These are phyloP conservation scores for Hirudo medicinalis DNA, from an alignment of 1,140 invertebrate genomes.

Conservation along the genomic window DNA sequence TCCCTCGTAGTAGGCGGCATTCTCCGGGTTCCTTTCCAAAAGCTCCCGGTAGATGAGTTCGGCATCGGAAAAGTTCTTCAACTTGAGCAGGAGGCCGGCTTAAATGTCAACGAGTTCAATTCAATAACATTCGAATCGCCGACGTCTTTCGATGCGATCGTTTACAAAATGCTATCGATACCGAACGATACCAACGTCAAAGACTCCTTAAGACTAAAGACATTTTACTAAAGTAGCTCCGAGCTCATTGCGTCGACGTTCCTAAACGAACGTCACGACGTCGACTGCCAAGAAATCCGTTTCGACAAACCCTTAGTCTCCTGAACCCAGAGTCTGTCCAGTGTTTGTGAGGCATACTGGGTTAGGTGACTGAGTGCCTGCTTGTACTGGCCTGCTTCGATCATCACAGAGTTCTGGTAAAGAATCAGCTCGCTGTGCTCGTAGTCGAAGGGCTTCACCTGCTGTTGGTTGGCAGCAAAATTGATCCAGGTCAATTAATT, in stretches of 20 bases:
- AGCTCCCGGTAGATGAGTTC: constrained; percentile 67
- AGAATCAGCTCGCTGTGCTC: constrained; percentile 90
- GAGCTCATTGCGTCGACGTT: no score
- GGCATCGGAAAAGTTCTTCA: constrained; percentile 58
- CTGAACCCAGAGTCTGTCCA: constrained; percentile 79
- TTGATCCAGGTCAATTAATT: no score
- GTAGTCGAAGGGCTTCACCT: constrained; percentile 56
- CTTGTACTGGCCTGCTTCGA: constrained; percentile 69
- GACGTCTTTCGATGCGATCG: no score
- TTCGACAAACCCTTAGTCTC: constrained; percentile 59
- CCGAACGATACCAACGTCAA: no score
- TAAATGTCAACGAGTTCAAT: constrained; percentile 26
- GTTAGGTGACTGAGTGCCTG: constrained; percentile 76
- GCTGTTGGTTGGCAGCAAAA: not conserved
- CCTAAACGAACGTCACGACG: no score
- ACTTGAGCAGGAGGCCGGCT: constrained; percentile 53
- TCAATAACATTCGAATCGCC: not conserved
- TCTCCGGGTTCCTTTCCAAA: constrained; percentile 86
- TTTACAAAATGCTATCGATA: no score
- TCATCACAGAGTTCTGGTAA: constrained; percentile 90
- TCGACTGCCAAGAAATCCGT: not conserved
- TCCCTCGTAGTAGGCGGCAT: constrained; percentile 76
- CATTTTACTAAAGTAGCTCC: no score
- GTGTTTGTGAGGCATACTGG: constrained; percentile 72
- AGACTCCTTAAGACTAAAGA: no score